Evolutionary conservation across 2,888 invertebrate genomes (phyloP).

Genomic region (Xestia ashworthii): DNA sequence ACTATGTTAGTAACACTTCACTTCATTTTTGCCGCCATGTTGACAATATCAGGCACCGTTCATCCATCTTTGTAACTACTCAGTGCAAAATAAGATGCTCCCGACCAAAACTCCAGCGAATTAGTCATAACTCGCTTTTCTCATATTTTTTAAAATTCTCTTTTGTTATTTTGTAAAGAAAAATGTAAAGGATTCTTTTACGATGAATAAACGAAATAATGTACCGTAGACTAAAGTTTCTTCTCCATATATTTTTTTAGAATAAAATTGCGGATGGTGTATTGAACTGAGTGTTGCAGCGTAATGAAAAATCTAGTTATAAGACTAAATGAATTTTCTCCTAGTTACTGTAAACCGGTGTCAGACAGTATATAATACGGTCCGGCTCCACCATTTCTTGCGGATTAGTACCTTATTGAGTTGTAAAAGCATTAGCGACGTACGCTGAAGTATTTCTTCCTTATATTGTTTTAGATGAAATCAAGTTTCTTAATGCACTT

Average conservation of each 20-base stretch:
- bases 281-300: neutral
- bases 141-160: neutral
- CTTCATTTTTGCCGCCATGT: no score
- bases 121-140: no score
- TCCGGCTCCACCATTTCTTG: neutral
- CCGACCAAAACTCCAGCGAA: no score
- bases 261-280: neutral
- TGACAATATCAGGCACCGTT: no score
- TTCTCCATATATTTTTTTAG: neutral
- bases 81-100: no score
- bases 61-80: no score
- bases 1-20: no score
- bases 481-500: neutral
- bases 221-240: neutral
- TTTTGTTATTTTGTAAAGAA: neutral
- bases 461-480: neutral
- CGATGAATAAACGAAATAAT: neutral
- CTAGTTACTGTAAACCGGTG: neutral
- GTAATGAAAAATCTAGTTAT: neutral
- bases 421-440: neutral
- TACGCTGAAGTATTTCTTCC: no score
- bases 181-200: neutral
- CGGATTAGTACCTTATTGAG: neutral
- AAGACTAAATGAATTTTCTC: constrained; percentile 1
- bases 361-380: neutral